Percentiles rank a stretch among this genome's conserved stretches.
Conservation (phyloP, 2,113 vertebrate genomes). For the Grammatotria lemairii region DNA sequence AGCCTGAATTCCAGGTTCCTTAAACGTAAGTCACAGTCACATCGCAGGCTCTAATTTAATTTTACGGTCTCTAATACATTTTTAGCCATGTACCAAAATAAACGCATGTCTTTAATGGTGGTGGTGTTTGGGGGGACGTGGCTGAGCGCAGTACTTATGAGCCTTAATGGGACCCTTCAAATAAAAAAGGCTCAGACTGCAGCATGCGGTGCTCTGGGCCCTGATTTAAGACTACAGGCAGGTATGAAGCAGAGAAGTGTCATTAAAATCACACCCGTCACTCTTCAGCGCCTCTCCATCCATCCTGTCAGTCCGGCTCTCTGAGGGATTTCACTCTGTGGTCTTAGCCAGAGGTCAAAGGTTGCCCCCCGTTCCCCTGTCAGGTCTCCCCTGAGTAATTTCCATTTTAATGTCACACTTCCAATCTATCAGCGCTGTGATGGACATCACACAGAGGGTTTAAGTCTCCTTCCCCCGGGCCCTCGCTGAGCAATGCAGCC, state of each 20-base stretch:
- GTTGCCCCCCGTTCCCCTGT: conserved; percentile 44
- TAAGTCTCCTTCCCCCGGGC: conserved; percentile 80
- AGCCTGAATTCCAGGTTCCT: background rate
- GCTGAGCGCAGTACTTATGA: background rate
- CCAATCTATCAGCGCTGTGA: conserved; percentile 94
- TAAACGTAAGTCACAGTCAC: background rate
- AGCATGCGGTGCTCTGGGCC: background rate
- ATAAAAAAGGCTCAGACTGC: background rate
- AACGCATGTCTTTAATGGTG: background rate
- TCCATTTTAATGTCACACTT: conserved; percentile 99
- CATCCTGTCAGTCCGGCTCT: background rate
- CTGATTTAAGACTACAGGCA: background rate
- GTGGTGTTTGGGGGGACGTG: background rate
- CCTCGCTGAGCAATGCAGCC: background rate
- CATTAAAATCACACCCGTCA: background rate
- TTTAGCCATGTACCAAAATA: background rate
- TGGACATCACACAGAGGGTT: conserved; percentile 74
- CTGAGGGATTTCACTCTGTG: background rate
- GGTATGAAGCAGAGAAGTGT: background rate
- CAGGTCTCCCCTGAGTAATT: conserved; percentile 80
- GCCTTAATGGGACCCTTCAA: background rate
- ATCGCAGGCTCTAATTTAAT: background rate
- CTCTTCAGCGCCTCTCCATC: background rate
- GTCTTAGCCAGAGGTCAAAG: conserved; percentile 75
- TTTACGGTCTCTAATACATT: background rate